Evolutionary conservation across 1,140 invertebrate species (phyloP), one percentile per base, ranked within the genome.

Genomic region (Pseudomyrmex cubaensis): DNA sequence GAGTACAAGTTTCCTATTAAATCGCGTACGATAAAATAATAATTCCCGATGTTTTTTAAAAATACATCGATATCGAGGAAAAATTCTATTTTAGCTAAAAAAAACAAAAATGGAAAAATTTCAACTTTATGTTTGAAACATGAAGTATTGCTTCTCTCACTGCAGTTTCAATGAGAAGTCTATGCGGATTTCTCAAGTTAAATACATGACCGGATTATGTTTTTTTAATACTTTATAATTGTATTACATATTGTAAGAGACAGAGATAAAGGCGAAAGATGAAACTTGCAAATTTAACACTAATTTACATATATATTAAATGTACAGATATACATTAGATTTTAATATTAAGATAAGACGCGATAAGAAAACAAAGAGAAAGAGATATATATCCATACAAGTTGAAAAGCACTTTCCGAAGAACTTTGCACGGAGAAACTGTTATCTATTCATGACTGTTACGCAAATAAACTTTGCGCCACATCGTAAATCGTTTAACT

Each of bases 131-230:
- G 2, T 17, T 0, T 13, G 2, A 35, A 62, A 50, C 4, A 35
- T 10, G 35, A 35, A 35, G 35, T 35, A 62, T 48, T 75, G 46
- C 5, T 75, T 63, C n/a, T 63, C 63, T 75, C n/a, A 17, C 9
- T 35, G 7, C 17, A 50, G 48, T 17, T 64, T 20, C 0, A 0
- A 20, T 1, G 17, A 50, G 17, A 50, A 64, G 10, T 35, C 25
- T 44, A 17, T 52, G 25, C 5, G 48, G 44, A 13, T 61, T 1
- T 73, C 10, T 61, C 1, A 35, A 75, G 2, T 75, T 25, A 64
- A 20, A 64, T 22, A 74, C 17, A 22, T 12, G 15, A 62, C 48
- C 35, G 35, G 35, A 35, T 35, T 4, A 35, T 35, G 5, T 35
- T 35, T 35, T 35, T 35, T 35, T 7, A 35, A 35, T 35, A 35